Conservation (phyloP, 2,797 vertebrate species). For the Cryptoblepharus egeriae region DNA sequence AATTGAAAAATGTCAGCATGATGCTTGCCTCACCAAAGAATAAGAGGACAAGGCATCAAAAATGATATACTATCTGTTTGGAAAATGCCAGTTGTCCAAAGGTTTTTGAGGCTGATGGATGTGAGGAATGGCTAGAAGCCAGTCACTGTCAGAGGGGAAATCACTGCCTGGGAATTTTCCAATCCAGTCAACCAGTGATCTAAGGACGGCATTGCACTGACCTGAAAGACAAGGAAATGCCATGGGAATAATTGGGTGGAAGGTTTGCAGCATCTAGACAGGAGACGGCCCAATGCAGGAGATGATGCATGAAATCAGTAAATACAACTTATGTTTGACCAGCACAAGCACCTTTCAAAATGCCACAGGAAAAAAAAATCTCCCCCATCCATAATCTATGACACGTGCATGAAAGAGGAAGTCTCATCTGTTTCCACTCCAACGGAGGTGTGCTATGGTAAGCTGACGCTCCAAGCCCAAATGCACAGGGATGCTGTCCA, state of each 20-base stretch:
- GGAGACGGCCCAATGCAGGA: no score
- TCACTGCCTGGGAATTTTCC: background rate
- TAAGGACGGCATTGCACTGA: background rate
- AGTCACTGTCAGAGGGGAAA: background rate
- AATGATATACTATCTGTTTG: background rate
- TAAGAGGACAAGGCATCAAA: no score
- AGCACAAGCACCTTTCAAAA: no score
- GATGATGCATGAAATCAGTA: background rate
- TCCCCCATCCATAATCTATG: background rate
- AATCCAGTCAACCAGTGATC: background rate
- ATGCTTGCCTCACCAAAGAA: no score
- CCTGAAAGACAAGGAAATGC: conserved; percentile 14
- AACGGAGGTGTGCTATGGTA: background rate
- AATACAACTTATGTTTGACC: background rate
- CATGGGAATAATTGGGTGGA: background rate
- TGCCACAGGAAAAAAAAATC: no score
- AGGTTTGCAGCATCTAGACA: no score
- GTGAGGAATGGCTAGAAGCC: background rate
- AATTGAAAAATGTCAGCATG: background rate
- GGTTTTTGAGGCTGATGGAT: background rate
- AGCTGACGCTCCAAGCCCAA: no score
- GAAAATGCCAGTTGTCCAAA: background rate
- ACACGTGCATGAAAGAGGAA: background rate
- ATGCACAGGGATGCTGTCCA: background rate
- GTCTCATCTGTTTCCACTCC: background rate